These are phyloP conservation scores for Rissa tridactyla DNA, from an alignment of 2,113 vertebrate species.

Conservation along the genomic window DNA sequence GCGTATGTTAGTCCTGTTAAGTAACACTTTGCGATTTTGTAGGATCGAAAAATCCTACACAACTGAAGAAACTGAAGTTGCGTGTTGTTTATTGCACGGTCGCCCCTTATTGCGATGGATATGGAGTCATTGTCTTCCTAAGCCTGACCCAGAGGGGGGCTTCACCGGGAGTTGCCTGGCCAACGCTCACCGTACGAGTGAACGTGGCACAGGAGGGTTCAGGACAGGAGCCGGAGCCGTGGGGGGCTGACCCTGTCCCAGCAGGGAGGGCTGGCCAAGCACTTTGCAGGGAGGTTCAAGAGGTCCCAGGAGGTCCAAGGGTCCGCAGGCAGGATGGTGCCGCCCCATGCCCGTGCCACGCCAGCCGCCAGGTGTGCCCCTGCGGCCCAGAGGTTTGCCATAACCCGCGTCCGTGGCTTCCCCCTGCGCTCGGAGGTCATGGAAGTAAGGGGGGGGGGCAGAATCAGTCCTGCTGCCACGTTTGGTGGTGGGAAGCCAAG, in stretches of 20 bases:
- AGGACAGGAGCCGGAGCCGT: not conserved
- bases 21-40: rapidly evolving
- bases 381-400: no score
- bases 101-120: not conserved
- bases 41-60: no score
- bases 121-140: rapidly evolving
- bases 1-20: rapidly evolving
- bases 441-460: no score
- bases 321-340: no score
- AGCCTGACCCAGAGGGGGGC: not conserved
- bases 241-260: no score
- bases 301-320: no score
- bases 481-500: not conserved
- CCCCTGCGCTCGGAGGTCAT: rapidly evolving
- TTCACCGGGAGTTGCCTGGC: not conserved
- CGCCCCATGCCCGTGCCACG: not conserved
- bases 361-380: rapidly evolving
- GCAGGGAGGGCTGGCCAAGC: no score
- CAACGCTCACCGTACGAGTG: rapidly evolving
- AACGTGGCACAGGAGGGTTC: rapidly evolving
- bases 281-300: not conserved
- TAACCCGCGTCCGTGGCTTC: rapidly evolving
- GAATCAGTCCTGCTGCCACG: not conserved
- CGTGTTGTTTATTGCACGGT: not conserved
- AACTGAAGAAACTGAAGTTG: rapidly evolving